Evolutionary conservation across 2,113 vertebrate genomes (phyloP), one percentile per base, ranked within the genome.

Genomic region (Pelobates fuscus): DNA sequence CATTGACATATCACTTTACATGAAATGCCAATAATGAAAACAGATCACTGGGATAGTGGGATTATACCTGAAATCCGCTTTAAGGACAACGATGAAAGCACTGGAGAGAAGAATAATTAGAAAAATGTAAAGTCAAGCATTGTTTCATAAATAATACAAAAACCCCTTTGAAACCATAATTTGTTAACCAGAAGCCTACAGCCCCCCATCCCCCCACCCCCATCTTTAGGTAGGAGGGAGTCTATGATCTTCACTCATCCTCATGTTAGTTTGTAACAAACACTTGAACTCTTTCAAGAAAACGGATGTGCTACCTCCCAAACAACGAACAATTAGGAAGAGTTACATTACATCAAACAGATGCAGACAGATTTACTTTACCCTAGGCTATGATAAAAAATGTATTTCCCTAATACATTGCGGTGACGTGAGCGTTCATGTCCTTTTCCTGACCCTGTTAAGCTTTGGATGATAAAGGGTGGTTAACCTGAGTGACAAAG

Each of bases 391-490:
- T 49, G 4, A 14, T 49, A 17, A 49, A 49, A 49, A 49, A 49
- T 14, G 17, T 14, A 18, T 49, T 49, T 49, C 17, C 2, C 44
- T 49, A 49, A 49, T 49, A 49, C 52, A 37, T 37, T 30, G n/a
- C 55, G 52, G 67, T 69, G 67, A 55, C 30, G 66, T 54, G 66
- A 69, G 30, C 32, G 57, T 12, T n/a, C 14, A 29, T 41, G 67
- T 69, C 67, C 67, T 54, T 30, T 32, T 69, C 52, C 4, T 69
- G 67, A 69, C 49, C 67, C 44, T 14, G 15, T 17, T 18, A 10
- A 12, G 12, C 44, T 49, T 49, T 14, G 15, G 44, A 37, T 6
- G 32, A 37, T 18, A 49, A n/a, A n/a, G 17, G 8, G 5, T 49
- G 44, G 12, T 18, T 49, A 49, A 7, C 12, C 3, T 15, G 44